A percentile compares a stretch with the other conserved stretches of the same genome.
These are phyloP conservation scores for Nemoura dubitans DNA, from an alignment of 2,888 invertebrate genomes.

Conservation along the genomic window DNA sequence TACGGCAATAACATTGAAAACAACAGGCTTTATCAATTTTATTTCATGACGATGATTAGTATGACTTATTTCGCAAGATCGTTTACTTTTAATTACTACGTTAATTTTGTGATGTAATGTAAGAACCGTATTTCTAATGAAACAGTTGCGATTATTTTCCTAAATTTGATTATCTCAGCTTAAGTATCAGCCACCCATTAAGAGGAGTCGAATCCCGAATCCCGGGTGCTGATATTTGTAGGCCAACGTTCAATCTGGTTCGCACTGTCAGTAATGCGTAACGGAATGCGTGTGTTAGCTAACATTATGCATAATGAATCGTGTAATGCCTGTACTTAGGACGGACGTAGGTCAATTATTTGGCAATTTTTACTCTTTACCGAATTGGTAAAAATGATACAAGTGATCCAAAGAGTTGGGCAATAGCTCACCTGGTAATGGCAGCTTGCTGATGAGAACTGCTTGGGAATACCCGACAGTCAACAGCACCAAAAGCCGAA, in stretches of 20 bases:
- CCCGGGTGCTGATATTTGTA: too few relatives aligned
- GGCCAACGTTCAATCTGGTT: background rate
- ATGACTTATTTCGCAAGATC: too few relatives aligned
- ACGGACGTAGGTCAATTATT: background rate
- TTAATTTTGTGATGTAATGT: too few relatives aligned
- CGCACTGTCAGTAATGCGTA: background rate
- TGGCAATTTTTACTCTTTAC: background rate
- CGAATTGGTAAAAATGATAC: background rate
- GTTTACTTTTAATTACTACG: too few relatives aligned
- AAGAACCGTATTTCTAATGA: too few relatives aligned
- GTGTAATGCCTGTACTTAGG: background rate
- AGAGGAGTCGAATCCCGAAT: too few relatives aligned
- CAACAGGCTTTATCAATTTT: too few relatives aligned
- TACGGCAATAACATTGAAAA: too few relatives aligned
- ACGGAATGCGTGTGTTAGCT: background rate
- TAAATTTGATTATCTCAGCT: too few relatives aligned
- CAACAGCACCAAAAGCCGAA: background rate
- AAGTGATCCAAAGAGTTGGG: background rate
- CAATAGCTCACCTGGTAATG: conserved; percentile 17
- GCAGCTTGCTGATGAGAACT: conserved; percentile 26
- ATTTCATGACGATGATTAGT: too few relatives aligned
- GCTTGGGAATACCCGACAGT: conserved; percentile 17
- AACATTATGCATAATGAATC: conserved; percentile 1
- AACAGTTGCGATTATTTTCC: too few relatives aligned
- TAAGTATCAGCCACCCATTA: too few relatives aligned